Percentiles rank a stretch among this genome's conserved stretches.
phyloP scores from a whole-genome alignment of 2,888 invertebrate genomes.

The Sarcophaga rosellei region DNA sequence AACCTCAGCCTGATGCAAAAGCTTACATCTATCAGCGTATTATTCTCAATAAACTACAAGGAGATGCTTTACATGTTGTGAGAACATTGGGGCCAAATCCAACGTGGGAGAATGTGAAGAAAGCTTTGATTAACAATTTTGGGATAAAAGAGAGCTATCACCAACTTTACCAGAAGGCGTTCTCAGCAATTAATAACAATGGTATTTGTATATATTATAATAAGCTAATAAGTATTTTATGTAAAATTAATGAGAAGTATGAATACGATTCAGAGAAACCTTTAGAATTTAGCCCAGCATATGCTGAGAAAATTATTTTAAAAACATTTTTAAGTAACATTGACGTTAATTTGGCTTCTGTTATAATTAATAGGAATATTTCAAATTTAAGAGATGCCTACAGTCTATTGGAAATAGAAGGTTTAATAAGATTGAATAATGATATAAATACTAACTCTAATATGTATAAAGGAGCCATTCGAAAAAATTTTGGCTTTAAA shows the following conservation, averaged over 20 bases:
- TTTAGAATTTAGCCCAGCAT: constrained; percentile 60
- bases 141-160: too few relatives aligned
- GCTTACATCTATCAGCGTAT: too few relatives aligned
- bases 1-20: too few relatives aligned
- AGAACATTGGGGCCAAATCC: too few relatives aligned
- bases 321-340: constrained; percentile 67
- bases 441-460: background rate
- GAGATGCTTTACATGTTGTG: too few relatives aligned
- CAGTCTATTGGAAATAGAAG: constrained; percentile 42
- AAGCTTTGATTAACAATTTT: too few relatives aligned
- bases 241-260: constrained; percentile 65
- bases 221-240: constrained; percentile 54
- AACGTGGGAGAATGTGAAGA: too few relatives aligned
- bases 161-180: too few relatives aligned
- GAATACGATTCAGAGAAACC: constrained; percentile 64
- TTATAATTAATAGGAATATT: constrained; percentile 48
- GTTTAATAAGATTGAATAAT: constrained; percentile 21
- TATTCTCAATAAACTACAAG: too few relatives aligned
- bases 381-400: constrained; percentile 40
- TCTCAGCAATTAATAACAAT: too few relatives aligned
- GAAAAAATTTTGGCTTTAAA: background rate
- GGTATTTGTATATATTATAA: constrained; percentile 65
- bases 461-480: background rate
- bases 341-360: constrained; percentile 53
- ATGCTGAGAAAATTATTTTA: constrained; percentile 65